These are phyloP conservation scores for Gasterosteus aculeatus DNA, from an alignment of 2,113 vertebrate species.

Conservation along the genomic window DNA sequence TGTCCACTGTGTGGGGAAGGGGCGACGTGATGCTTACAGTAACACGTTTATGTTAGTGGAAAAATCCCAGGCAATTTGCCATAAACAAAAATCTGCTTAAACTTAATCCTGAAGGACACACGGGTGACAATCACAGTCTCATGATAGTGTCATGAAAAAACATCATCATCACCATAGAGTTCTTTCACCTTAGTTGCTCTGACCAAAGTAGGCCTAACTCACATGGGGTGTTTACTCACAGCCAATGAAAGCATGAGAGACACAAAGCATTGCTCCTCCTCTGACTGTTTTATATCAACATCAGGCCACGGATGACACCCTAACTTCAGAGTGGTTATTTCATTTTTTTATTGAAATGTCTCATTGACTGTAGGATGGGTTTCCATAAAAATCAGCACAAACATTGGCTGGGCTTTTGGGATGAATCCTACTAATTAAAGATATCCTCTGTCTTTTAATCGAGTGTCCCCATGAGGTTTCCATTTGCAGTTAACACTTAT, in stretches of 20 bases:
- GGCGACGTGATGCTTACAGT: conserved; percentile 42
- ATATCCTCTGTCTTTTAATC: background rate
- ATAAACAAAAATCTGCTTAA: conserved; percentile 31
- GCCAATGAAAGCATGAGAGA: background rate
- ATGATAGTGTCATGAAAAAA: conserved; percentile 20
- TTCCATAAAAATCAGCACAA: background rate
- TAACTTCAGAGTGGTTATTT: too few species aligned
- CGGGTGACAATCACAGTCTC: conserved; percentile 11
- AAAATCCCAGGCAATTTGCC: conserved; percentile 44
- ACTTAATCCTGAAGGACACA: conserved; percentile 20
- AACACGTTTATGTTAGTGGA: conserved; percentile 56
- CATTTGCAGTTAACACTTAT: background rate
- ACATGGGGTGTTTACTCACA: conserved; percentile 15
- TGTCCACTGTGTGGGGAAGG: conserved; percentile 39
- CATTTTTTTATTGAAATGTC: background rate
- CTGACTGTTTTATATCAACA: conserved; percentile 27
- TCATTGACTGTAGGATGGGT: background rate
- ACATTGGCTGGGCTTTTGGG: background rate
- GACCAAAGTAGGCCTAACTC: background rate
- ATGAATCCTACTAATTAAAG: background rate
- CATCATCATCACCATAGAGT: background rate
- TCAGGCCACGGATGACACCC: too few species aligned
- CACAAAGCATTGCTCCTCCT: conserved; percentile 7
- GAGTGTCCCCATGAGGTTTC: background rate
- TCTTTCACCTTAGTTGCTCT: conserved; percentile 2